Evolutionary conservation across 2,113 vertebrate species (phyloP), one percentile per base, ranked within the genome.

Genomic region (Phaethon lepturus): DNA sequence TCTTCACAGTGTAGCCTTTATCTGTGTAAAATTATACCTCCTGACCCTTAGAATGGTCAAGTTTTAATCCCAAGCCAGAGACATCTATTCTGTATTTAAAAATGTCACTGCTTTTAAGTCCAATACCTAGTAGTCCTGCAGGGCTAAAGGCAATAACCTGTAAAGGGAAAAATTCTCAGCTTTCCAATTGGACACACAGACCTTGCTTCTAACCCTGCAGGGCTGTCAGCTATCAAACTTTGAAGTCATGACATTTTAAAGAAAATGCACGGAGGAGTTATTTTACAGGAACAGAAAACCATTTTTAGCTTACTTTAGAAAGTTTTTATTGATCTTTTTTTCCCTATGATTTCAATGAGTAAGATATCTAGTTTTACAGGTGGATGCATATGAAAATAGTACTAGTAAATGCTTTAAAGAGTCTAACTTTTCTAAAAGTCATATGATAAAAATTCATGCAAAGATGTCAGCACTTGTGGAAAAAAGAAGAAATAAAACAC

Each of bases 231-330:
- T 82, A 95, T 91, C 79, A 89, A 55, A 93, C 86, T 82, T 55
- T 91, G 87, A 95, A 96, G 96, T 83, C 52, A 93, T 96, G 90
- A 94, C 83, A 95, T 96, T 97, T 95, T 58, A 92, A 95, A 92
- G 76, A 79, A 96, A 88, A 91, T 50, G 12, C 91, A 77, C 1
- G 2, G 13, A 88, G 44, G 47, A 90, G 47, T 35, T 88, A 79
- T 88, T 94, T 95, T 81, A 92, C 52, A 81, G 76, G 40, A 88
- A 56, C 52, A 86, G 53, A 63, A 90, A 72, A n/a, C 6, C 44
- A 73, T 83, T 96, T 83, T 56, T 67, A 76, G 60, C 44, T 56
- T 83, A 72, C 31, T 56, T 93, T 44, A 59, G 23, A 53, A 90
- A 80, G 28, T 35, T 81, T 91, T 76, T 89, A 94, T 80, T 80